These are phyloP conservation scores for Sarcophilus harrisii DNA, from an alignment of 2,797 vertebrate species.

Conservation along the genomic window DNA sequence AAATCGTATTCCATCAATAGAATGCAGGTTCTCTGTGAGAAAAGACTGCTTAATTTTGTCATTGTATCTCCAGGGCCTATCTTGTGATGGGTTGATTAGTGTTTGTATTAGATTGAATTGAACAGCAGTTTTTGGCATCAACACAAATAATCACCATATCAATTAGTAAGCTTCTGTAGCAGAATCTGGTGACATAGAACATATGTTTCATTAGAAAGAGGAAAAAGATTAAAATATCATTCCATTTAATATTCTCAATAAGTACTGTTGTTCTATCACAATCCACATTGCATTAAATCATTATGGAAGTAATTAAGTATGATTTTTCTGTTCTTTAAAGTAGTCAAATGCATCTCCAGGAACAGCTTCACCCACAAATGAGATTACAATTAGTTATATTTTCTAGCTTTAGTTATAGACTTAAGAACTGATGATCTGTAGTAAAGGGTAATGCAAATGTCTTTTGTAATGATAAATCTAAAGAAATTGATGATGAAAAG, in stretches of 20 bases:
- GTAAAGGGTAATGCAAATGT: neutral
- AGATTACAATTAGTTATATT: neutral
- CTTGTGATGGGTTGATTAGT: neutral
- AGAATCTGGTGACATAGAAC: neutral
- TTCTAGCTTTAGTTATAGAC: neutral
- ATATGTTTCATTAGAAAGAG: neutral
- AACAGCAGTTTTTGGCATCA: neutral
- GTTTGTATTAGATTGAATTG: neutral
- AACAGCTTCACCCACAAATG: neutral
- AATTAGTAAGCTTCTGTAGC: neutral
- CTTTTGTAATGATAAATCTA: neutral
- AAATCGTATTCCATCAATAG: neutral
- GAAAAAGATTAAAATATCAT: neutral
- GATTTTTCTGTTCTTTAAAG: constrained; percentile 15
- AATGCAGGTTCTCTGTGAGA: neutral
- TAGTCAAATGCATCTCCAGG: constrained; percentile 12
- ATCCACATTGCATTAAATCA: constrained; percentile 5
- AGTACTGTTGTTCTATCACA: neutral
- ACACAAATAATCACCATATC: neutral
- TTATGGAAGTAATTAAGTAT: neutral
- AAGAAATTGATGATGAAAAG: neutral
- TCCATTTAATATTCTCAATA: neutral
- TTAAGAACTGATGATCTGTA: neutral
- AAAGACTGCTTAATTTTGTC: neutral
- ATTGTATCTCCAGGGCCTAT: neutral